Evolutionary conservation across 2,797 vertebrate species (phyloP).

Genomic region (Cossypha dichroa): DNA sequence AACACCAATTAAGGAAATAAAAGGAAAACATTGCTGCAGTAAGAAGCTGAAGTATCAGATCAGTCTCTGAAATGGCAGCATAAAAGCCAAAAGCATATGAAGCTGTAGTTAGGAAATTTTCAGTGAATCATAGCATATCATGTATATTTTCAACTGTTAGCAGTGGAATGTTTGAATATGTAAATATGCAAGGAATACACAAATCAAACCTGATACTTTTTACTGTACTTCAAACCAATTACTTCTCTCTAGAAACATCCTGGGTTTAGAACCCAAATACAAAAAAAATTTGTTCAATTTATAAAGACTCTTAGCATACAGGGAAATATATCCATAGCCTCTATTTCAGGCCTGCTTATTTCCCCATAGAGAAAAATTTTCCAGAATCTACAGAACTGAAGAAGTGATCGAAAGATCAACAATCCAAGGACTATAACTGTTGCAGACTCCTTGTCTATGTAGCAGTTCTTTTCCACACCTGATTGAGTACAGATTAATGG

Average conservation of each 20-base stretch:
- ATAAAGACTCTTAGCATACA: background rate
- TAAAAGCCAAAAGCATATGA: background rate
- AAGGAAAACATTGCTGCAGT: background rate
- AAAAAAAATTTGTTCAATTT: background rate
- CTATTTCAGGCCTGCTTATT: background rate
- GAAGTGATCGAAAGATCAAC: background rate
- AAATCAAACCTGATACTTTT: background rate
- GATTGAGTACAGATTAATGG: background rate
- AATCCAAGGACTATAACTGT: background rate
- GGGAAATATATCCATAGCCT: background rate
- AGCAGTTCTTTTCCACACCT: background rate
- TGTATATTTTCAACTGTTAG: background rate
- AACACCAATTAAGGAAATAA: background rate
- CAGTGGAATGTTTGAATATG: background rate
- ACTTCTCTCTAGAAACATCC: background rate
- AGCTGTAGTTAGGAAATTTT: background rate
- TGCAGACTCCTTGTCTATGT: background rate
- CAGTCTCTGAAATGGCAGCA: background rate
- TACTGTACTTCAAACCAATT: background rate
- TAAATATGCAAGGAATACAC: background rate
- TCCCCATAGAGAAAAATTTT: background rate
- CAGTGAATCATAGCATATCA: background rate
- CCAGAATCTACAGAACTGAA: background rate
- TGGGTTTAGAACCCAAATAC: background rate
- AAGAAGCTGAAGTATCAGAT: background rate